A percentile compares a stretch with the other conserved stretches of the same genome.
These are phyloP conservation scores for Tetragnatha montana DNA, from an alignment of 2,888 invertebrate species.

Conservation along the genomic window DNA sequence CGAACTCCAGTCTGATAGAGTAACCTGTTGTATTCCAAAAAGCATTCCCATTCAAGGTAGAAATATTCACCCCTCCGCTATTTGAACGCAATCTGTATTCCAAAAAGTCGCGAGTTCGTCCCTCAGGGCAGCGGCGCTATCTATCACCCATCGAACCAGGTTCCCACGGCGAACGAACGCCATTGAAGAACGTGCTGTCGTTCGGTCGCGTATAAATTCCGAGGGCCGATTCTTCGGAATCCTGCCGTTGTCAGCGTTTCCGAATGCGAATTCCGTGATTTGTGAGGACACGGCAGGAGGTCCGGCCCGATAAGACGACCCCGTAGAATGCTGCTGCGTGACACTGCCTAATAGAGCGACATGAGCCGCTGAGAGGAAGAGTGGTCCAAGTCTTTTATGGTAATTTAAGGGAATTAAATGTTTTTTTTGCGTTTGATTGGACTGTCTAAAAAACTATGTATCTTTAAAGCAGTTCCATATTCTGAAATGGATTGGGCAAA, in stretches of 20 bases:
- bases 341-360: conserved; percentile 15
- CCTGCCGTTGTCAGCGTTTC: conserved; percentile 23
- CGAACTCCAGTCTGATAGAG: too few relatives aligned
- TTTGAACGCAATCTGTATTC: too few relatives aligned
- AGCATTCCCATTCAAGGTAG: too few relatives aligned
- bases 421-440: background rate
- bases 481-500: too few relatives aligned
- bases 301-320: conserved; percentile 10
- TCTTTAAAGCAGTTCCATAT: too few relatives aligned
- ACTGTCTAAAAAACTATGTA: too few relatives aligned
- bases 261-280: conserved; percentile 25
- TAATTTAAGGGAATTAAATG: background rate
- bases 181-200: conserved; percentile 22
- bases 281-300: conserved; percentile 46
- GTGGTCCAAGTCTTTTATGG: background rate
- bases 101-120: too few relatives aligned
- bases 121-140: too few relatives aligned
- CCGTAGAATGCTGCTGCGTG: conserved; percentile 20
- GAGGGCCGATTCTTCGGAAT: conserved; percentile 13
- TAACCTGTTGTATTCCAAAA: too few relatives aligned
- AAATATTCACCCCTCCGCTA: too few relatives aligned
- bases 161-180: background rate
- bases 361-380: background rate
- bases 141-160: background rate
- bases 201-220: conserved; percentile 16